Conservation (phyloP, 1,140 invertebrate species). For the Apis dorsata region DNA sequence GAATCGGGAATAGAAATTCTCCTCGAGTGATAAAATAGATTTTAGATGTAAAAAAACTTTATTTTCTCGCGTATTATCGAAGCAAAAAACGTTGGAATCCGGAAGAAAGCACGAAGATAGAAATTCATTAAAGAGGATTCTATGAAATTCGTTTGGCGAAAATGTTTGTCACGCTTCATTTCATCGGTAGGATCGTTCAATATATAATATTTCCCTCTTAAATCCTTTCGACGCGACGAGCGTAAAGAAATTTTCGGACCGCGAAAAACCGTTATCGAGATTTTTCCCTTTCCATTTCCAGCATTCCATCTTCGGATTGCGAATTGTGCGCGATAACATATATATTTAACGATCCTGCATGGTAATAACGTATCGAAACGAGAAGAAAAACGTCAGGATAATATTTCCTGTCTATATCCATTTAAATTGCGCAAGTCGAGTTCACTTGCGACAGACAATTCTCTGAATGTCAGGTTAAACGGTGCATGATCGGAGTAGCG, state of each 20-base stretch:
- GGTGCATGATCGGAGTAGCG: constrained; percentile 36
- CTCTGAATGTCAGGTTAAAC: constrained; percentile 59
- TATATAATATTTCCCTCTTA: neutral
- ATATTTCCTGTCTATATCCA: constrained; percentile 39
- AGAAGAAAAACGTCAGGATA: constrained; percentile 8
- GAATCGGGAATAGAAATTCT: no score
- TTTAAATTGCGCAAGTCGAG: constrained; percentile 38
- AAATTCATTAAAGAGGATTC: constrained; percentile 39
- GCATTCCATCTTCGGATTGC: neutral
- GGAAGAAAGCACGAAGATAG: constrained; percentile 20
- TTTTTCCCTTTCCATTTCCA: neutral
- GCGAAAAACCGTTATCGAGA: neutral
- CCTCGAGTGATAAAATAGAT: neutral
- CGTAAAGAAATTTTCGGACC: neutral
- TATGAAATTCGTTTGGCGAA: constrained; percentile 13
- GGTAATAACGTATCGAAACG: constrained; percentile 25
- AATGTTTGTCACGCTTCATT: constrained; percentile 30
- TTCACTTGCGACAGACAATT: constrained; percentile 54
- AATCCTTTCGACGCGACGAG: neutral
- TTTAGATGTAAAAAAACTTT: neutral
- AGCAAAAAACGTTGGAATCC: constrained; percentile 22
- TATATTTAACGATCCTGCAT: neutral
- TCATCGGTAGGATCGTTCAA: constrained; percentile 3
- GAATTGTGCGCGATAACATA: constrained; percentile 18
- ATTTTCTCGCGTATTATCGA: neutral